These are phyloP conservation scores for Schizotus pectinicornis DNA, from an alignment of 2,888 invertebrate genomes.

Conservation along the genomic window DNA sequence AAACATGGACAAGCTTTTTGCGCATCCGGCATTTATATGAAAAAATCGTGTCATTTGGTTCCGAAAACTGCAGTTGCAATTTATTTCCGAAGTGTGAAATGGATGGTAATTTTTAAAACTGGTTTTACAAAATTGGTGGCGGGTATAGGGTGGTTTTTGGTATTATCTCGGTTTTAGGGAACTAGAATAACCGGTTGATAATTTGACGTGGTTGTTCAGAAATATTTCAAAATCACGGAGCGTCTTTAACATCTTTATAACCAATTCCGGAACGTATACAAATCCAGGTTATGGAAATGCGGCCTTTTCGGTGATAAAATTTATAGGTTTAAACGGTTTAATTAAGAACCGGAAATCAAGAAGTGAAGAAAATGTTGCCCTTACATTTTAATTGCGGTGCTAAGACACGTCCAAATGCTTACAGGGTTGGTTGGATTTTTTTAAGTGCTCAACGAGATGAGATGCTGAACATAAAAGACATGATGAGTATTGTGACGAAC, in stretches of 20 bases:
- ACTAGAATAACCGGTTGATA: constrained; percentile 15
- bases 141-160: constrained; percentile 12
- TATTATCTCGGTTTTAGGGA: constrained; percentile 19
- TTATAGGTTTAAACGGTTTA: not conserved
- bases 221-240: constrained; percentile 12
- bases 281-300: not conserved
- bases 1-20: too few species aligned
- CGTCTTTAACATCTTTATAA: constrained; percentile 17
- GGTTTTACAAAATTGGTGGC: constrained; percentile 4
- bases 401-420: constrained; percentile 2
- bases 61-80: too few species aligned
- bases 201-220: constrained; percentile 8
- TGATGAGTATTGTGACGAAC: constrained; percentile 43
- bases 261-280: constrained; percentile 17
- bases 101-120: constrained; percentile 7
- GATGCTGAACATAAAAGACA: constrained; percentile 40
- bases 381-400: constrained; percentile 15
- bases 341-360: not conserved
- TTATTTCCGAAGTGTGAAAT: too few species aligned
- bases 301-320: constrained; percentile 12
- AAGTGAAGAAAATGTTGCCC: constrained; percentile 1
- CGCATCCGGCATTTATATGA: too few species aligned
- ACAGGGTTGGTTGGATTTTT: constrained; percentile 24
- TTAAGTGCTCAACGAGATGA: constrained; percentile 45
- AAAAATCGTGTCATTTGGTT: too few species aligned